A percentile compares a stretch with the other conserved stretches of the same genome.
phyloP scores from a whole-genome alignment of 1,140 invertebrate species.

The Coptotermes formosanus region DNA sequence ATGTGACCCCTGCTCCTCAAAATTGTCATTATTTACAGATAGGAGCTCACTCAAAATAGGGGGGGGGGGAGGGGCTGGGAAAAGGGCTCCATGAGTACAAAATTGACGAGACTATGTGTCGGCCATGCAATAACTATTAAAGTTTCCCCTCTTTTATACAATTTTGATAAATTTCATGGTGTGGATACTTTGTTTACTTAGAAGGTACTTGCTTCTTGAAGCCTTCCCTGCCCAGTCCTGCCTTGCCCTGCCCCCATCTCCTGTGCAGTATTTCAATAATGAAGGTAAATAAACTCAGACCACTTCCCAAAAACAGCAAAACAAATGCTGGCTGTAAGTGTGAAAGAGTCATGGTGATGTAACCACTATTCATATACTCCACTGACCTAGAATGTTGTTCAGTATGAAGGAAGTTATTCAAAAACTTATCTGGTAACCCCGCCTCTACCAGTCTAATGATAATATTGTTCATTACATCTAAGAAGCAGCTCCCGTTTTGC shows the following conservation, averaged over 20 bases:
- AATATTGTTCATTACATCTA: background rate
- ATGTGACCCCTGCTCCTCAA: no score
- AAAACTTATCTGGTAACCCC: background rate
- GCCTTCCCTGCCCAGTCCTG: no score
- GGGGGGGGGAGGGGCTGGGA: no score
- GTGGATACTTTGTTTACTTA: no score
- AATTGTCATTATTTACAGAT: no score
- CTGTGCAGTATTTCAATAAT: background rate
- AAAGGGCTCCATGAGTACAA: no score
- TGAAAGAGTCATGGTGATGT: background rate
- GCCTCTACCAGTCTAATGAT: background rate
- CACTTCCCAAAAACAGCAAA: background rate
- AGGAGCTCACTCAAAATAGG: no score
- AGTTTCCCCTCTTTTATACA: no score
- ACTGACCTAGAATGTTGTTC: background rate
- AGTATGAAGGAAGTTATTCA: background rate
- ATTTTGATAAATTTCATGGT: no score
- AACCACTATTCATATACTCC: background rate
- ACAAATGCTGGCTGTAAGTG: background rate
- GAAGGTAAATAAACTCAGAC: background rate
- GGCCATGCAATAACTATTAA: no score
- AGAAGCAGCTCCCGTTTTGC: background rate
- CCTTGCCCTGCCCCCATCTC: background rate
- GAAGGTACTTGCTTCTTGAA: no score
- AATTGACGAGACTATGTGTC: no score